These are phyloP conservation scores for Notocelia uddmanniana DNA, from an alignment of 2,888 invertebrate genomes.

Conservation along the genomic window DNA sequence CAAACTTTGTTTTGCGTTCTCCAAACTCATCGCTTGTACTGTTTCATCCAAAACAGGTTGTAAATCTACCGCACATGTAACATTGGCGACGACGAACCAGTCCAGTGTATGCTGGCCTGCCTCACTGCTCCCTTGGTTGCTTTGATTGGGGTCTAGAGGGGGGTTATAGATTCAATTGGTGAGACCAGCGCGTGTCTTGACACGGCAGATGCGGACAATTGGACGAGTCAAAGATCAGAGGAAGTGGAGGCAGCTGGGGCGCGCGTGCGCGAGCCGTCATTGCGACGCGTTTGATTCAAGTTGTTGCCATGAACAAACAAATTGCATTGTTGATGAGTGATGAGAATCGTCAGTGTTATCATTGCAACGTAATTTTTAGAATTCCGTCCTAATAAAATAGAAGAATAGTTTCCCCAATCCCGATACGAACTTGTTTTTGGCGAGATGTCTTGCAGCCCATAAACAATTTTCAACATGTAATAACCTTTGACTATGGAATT, in stretches of 20 bases:
- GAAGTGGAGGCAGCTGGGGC: conserved; percentile 71
- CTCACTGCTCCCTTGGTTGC: conserved; percentile 51
- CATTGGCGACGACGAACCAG: conserved; percentile 54
- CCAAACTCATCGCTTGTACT: conserved; percentile 40
- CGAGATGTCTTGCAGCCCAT: neutral
- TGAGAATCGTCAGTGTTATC: neutral
- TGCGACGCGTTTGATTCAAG: conserved; percentile 39
- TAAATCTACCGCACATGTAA: conserved; percentile 51
- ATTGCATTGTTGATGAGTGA: conserved; percentile 22
- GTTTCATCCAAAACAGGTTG: conserved; percentile 36
- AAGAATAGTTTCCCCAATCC: neutral
- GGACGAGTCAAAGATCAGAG: conserved; percentile 84
- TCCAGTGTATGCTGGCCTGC: conserved; percentile 61
- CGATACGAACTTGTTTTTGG: neutral
- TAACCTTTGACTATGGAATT: too few relatives aligned
- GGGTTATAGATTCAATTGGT: conserved; percentile 45
- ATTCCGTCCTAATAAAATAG: neutral
- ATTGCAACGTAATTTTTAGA: neutral
- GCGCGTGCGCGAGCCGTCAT: conserved; percentile 63
- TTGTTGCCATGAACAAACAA: conserved; percentile 32
- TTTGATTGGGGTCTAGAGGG: conserved; percentile 54
- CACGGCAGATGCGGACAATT: conserved; percentile 82
- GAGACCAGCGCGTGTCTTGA: conserved; percentile 65
- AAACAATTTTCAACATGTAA: too few relatives aligned
- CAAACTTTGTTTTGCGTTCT: conserved; percentile 55